Evolutionary conservation across 2,888 invertebrate species (phyloP), one percentile per base, ranked within the genome.

Genomic region (Drosophila limbata): DNA sequence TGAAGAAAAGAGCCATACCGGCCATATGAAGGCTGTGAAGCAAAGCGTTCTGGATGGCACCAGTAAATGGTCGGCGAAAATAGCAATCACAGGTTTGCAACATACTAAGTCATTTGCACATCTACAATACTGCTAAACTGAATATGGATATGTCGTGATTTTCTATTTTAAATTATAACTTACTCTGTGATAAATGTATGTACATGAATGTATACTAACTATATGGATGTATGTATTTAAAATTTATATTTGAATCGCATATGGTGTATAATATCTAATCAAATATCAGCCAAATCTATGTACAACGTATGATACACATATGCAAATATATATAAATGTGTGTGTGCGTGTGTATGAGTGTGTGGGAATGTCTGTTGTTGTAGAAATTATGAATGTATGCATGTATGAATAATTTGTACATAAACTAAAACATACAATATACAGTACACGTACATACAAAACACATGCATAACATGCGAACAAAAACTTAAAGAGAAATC

Each of bases 51-150:
- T 99, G 94, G 99, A 99, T 94, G 99, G 99, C 92, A 99, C 99
- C 88, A 98, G 98, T 93, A 99, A 99, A 94, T 99, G 99, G 99
- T 99, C 99, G 92, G 99, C 99, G 92, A 99, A 99, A 95, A 99
- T 99, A 94, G 98, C 98, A 93, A 98, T 99, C 94, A 99, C 99
- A 97, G 98, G 99, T 99, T 96, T 96, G 97, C 83, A 80, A 35
- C 45, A 56, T 53, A 15, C 47, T 42, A 63, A 35, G 42, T 50
- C 9, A 44, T 45, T 56, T 45, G 45, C 35, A 44, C 35, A 45
- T 51, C 31, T 50, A 37, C 37, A 44, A 44, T 40, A 13, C 33
- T 4, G 44, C 51, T 25, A 33, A 50, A 39, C 19, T 44, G 6
- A 61, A 55, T 33, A 33, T 15, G 21, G 17, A 45, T 56, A 33